phyloP scores from a whole-genome alignment of 2,113 vertebrate species.

The Antechinus flavipes region DNA sequence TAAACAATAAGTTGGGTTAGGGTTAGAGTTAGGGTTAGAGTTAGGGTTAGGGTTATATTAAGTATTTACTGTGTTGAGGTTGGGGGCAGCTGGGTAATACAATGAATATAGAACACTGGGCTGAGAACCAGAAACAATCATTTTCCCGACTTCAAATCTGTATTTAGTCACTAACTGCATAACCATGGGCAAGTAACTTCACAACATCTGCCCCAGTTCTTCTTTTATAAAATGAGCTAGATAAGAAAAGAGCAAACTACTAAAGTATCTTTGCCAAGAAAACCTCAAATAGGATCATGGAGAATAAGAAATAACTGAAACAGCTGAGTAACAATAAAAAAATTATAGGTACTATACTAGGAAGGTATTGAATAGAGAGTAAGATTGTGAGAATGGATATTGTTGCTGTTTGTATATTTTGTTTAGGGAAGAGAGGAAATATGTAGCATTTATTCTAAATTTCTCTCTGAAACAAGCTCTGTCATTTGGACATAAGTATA shows the following conservation, averaged over 20 bases:
- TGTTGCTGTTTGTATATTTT: neutral
- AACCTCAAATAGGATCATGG: neutral
- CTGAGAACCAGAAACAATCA: neutral
- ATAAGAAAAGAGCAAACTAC: neutral
- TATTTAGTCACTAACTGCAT: neutral
- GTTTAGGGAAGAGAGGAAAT: neutral
- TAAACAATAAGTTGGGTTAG: neutral
- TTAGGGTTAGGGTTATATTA: too few relatives aligned
- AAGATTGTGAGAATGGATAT: neutral
- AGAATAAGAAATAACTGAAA: neutral
- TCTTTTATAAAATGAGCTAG: neutral
- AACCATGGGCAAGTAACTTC: neutral
- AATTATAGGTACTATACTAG: neutral
- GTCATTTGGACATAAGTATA: neutral
- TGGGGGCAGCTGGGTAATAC: too few relatives aligned
- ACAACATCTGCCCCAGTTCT: neutral
- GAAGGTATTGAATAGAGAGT: neutral
- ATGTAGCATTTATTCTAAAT: neutral
- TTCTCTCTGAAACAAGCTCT: neutral
- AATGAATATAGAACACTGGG: neutral
- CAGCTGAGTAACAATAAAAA: neutral
- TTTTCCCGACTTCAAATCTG: neutral
- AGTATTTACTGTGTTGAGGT: neutral
- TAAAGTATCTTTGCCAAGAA: neutral
- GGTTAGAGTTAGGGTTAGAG: too few relatives aligned